Conservation (phyloP, 2,797 vertebrate species). For the Gobio occitaniae region DNA sequence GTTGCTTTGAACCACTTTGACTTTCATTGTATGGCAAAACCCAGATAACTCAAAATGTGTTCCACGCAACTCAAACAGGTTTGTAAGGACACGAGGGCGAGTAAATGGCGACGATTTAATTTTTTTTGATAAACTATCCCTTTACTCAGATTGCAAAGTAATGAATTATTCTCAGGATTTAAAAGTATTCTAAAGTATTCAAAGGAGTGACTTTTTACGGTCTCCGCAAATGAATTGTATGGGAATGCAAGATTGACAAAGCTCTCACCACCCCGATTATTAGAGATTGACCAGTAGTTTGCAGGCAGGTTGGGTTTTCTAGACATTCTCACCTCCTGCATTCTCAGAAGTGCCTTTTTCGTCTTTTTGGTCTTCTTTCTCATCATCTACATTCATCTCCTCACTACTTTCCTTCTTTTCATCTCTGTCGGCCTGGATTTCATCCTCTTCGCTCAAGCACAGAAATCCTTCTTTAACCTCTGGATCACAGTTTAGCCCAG, state of each 20-base stretch:
- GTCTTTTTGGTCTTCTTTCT: constrained; percentile 69
- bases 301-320: background rate
- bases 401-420: constrained; percentile 62
- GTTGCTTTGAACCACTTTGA: background rate
- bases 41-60: background rate
- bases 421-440: constrained; percentile 77
- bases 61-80: background rate
- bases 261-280: background rate
- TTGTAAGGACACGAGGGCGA: background rate
- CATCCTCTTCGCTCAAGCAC: constrained; percentile 89
- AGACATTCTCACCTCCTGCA: constrained; percentile 52
- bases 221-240: too few species aligned
- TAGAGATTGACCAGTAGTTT: background rate
- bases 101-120: background rate
- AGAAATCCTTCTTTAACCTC: constrained; percentile 88
- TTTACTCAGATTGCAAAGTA: background rate
- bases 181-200: background rate
- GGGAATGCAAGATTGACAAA: background rate
- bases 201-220: background rate
- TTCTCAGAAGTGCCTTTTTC: constrained; percentile 38
- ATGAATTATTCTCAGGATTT: background rate
- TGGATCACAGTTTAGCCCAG: constrained; percentile 72
- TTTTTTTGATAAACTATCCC: background rate
- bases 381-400: constrained; percentile 68
- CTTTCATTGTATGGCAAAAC: background rate